Evolutionary conservation across 1,140 invertebrate species (phyloP).

Genomic region (Leptinotarsa defecta): DNA sequence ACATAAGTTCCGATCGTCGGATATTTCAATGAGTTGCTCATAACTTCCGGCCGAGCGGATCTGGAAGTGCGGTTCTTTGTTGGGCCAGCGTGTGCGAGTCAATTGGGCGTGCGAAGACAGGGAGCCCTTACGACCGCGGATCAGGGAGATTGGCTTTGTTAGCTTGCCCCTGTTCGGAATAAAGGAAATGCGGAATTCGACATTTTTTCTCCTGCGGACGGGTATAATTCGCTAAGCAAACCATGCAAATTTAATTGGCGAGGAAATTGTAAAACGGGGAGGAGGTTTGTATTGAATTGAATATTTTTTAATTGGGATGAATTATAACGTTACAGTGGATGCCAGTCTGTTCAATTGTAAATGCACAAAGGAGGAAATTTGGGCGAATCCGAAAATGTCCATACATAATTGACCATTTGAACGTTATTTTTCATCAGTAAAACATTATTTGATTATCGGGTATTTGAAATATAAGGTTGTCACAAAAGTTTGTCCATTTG

Average conservation of each 20-base stretch:
- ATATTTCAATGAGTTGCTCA: conserved; percentile 50
- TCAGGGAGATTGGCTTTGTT: conserved; percentile 29
- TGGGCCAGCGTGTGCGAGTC: conserved; percentile 45
- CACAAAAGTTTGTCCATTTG: too few species aligned
- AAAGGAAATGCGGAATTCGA: conserved; percentile 16
- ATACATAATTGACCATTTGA: too few species aligned
- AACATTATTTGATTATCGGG: too few species aligned
- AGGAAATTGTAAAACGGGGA: neutral
- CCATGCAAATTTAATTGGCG: conserved; percentile 19
- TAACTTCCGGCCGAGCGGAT: conserved; percentile 47
- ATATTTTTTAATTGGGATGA: too few species aligned
- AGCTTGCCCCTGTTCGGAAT: neutral
- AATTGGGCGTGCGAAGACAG: conserved; percentile 45
- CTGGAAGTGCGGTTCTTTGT: conserved; percentile 41
- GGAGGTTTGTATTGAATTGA: too few species aligned
- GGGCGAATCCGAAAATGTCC: too few species aligned
- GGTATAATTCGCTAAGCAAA: conserved; percentile 21
- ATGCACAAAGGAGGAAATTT: too few species aligned
- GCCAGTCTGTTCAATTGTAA: too few species aligned
- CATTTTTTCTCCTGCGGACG: conserved; percentile 5
- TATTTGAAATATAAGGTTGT: too few species aligned
- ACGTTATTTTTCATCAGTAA: too few species aligned
- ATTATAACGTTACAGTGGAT: too few species aligned
- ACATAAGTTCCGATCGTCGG: conserved; percentile 36
- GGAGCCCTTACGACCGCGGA: conserved; percentile 26